phyloP scores from a whole-genome alignment of 2,113 vertebrate species.

The Psettodes erumei region DNA sequence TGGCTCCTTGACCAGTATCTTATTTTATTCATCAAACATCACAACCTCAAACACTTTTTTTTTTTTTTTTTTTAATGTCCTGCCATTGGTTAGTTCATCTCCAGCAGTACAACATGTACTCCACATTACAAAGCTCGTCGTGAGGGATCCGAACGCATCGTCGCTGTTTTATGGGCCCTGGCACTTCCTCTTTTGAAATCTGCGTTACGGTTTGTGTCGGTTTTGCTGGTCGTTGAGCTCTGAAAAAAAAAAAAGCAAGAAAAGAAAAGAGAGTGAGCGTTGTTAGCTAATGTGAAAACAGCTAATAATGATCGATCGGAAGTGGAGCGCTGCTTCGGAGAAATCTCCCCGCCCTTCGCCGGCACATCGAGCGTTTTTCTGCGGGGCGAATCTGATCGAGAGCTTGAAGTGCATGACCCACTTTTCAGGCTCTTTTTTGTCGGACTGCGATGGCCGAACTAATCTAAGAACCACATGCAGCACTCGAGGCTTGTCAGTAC shows the following conservation, averaged over 20 bases:
- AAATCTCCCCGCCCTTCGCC: too few relatives aligned
- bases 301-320: conserved; percentile 2
- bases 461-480: conserved; percentile 41
- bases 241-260: too few relatives aligned
- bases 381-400: conserved; percentile 48
- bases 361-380: too few relatives aligned
- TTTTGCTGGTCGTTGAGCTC: background rate
- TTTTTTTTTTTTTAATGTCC: too few relatives aligned
- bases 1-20: conserved; percentile 23
- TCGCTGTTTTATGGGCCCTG: conserved; percentile 7
- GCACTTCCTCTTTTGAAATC: conserved; percentile 38
- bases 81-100: conserved; percentile 3
- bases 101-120: background rate
- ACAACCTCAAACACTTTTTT: too few relatives aligned
- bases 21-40: conserved; percentile 20
- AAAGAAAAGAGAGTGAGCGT: too few relatives aligned
- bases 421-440: conserved; percentile 13
- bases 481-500: conserved; percentile 20
- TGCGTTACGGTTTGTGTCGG: conserved; percentile 5
- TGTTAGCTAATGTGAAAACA: background rate
- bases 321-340: background rate
- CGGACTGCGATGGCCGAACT: conserved; percentile 14
- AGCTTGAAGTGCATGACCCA: conserved; percentile 34
- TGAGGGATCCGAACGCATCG: conserved; percentile 7
- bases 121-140: background rate